Conservation (phyloP, 2,888 invertebrate species). For the Meta bourneti region DNA sequence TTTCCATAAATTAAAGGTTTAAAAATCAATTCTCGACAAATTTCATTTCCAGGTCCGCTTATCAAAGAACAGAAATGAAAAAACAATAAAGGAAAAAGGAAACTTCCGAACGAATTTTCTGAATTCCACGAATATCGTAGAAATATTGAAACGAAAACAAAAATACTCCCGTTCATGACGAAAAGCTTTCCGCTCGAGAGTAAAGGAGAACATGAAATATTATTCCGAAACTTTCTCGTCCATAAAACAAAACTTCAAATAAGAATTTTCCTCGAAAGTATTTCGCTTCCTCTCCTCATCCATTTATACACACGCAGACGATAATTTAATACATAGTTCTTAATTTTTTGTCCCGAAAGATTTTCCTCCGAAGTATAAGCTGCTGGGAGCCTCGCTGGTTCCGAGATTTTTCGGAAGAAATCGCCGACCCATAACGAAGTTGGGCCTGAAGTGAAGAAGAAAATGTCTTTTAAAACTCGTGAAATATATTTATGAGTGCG, state of each 20-base stretch:
- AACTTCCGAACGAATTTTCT: conserved; percentile 15
- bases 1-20: conserved; percentile 11
- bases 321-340: conserved; percentile 47
- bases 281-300: conserved; percentile 10
- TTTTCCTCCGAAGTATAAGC: conserved; percentile 18
- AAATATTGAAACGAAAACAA: conserved; percentile 40
- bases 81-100: neutral
- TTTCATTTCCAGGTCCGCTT: neutral
- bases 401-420: conserved; percentile 10
- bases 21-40: conserved; percentile 1
- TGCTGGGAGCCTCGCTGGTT: conserved; percentile 4
- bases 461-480: conserved; percentile 38
- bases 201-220: conserved; percentile 37
- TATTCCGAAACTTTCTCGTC: conserved; percentile 33
- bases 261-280: conserved; percentile 37
- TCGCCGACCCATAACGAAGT: conserved; percentile 37
- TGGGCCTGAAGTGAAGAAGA: conserved; percentile 10
- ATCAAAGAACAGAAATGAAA: conserved; percentile 1
- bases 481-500: conserved; percentile 46
- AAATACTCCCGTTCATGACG: neutral
- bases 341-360: conserved; percentile 27
- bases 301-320: neutral
- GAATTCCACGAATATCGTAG: conserved; percentile 16
- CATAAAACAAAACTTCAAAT: conserved; percentile 52
- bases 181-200: neutral